Base-by-base conservation (phyloP, 1,140 invertebrate genomes). In the Lucilia sericata region DNA sequence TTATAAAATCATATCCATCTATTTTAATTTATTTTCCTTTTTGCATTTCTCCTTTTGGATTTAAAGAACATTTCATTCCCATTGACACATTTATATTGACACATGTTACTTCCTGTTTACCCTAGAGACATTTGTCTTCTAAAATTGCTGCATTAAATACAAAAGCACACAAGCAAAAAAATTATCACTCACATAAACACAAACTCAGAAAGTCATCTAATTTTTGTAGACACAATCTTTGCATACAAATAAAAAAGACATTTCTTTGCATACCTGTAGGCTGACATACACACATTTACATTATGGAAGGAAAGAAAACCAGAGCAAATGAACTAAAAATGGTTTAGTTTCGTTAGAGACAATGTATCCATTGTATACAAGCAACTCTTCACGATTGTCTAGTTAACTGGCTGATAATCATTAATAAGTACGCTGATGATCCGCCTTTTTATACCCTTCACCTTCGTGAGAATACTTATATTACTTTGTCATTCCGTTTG, bases 101-200 rank as follows among this genome's bases (percentile, higher is more conserved):
- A n/a, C n/a, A 70, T 70, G 60, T n/a, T 70, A 70, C 60, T 21
- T 70, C 60, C 60, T 70, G 60, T 70, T 7, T 70, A 70, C 60
- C 60, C n/a, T 70, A n/a, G 65, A 70, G 65, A 70, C 19, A 25
- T 21, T 70, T 70, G 21, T 70, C 65, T 70, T 70, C 19, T 65
- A 9, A 65, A 65, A 65, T 19, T 70, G 60, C 10, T 2, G 60
- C n/a, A 70, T n/a, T 21, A 21, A 70, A 70, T 14, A 17, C 3
- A 55, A 55, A 17, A 55, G 14, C 13, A 60, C 14, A n/a, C 7
- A 17, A 60, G 5, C 55, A 60, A 60, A 17, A 60, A 17, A 60
- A 60, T 60, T n/a, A n/a, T 70, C 1, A 70, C 8, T 70, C 60
- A 21, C 60, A 65, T 17, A 65, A 65, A 65, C 17, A 21, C 19